A percentile compares a stretch with the other conserved stretches of the same genome.
Evolutionary conservation across 2,888 invertebrate genomes (phyloP).

Genomic region (Drosophila peninsularis): DNA sequence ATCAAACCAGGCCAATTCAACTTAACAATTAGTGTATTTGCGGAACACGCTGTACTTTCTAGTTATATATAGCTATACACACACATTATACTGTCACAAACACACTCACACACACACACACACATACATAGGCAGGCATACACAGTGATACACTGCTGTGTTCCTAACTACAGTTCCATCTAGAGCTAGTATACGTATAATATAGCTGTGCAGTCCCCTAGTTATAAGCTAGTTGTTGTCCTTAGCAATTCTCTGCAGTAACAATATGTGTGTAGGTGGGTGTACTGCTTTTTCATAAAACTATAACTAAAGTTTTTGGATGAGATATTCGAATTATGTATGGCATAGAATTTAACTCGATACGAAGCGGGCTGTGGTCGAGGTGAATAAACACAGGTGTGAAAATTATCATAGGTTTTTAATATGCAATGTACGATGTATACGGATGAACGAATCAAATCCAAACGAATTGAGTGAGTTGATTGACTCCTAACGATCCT

Average conservation of each 20-base stretch:
- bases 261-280: slow-evolving; percentile 7
- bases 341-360: slow-evolving; percentile 16
- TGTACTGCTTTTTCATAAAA: slow-evolving; percentile 31
- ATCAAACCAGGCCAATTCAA: slow-evolving; percentile 48
- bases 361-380: slow-evolving; percentile 46
- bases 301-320: slow-evolving; percentile 9
- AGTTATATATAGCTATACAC: slow-evolving; percentile 4
- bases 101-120: background rate
- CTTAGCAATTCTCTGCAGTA: background rate
- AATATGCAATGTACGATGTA: background rate
- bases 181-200: slow-evolving; percentile 13
- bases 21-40: slow-evolving; percentile 24
- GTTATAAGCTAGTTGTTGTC: slow-evolving; percentile 14
- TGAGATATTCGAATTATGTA: slow-evolving; percentile 13
- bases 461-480: slow-evolving; percentile 9
- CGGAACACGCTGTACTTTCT: slow-evolving; percentile 30
- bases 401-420: slow-evolving; percentile 18
- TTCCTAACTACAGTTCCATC: slow-evolving; percentile 53
- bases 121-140: slow-evolving; percentile 7
- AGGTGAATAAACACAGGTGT: slow-evolving; percentile 7
- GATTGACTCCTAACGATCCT: slow-evolving; percentile 16
- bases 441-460: slow-evolving; percentile 17
- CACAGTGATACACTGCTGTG: slow-evolving; percentile 49
- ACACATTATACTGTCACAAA: background rate
- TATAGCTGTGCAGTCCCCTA: slow-evolving; percentile 22